Percentiles rank a stretch among this genome's conserved stretches.
These are phyloP conservation scores for Chrysolina oricalcia DNA, from an alignment of 2,888 invertebrate genomes.

Conservation along the genomic window DNA sequence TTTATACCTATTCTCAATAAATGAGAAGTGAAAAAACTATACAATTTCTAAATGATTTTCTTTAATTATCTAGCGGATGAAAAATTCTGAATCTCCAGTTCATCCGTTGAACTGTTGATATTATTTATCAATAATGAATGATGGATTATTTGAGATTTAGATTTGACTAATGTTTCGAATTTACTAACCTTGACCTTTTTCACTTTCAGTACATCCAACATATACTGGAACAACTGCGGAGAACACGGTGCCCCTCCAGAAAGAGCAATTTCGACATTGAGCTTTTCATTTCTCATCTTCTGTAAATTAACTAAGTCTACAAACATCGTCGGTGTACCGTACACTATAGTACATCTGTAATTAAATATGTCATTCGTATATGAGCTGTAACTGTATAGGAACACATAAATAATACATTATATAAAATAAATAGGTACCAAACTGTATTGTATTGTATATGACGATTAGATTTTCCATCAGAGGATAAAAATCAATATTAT, in stretches of 20 bases:
- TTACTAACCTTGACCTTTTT: conserved; percentile 72
- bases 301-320: conserved; percentile 80
- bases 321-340: conserved; percentile 92
- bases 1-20: too few species aligned
- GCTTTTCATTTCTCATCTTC: conserved; percentile 70
- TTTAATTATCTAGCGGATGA: background rate
- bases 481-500: too few species aligned
- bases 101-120: background rate
- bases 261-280: conserved; percentile 75
- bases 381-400: too few species aligned
- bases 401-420: too few species aligned
- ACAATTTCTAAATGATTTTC: too few species aligned
- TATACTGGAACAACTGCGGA: conserved; percentile 74
- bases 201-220: conserved; percentile 72
- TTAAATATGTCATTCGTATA: background rate
- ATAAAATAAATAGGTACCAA: too few species aligned
- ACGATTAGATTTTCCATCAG: too few species aligned
- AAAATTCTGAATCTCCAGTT: background rate
- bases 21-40: too few species aligned
- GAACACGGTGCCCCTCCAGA: conserved; percentile 85
- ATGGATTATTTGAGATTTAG: background rate
- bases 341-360: conserved; percentile 80
- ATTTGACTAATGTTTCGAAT: background rate
- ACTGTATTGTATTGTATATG: too few species aligned
- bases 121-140: too few species aligned